These are phyloP conservation scores for Tetrapedia diversipes DNA, from an alignment of 2,888 invertebrate species.

Conservation along the genomic window DNA sequence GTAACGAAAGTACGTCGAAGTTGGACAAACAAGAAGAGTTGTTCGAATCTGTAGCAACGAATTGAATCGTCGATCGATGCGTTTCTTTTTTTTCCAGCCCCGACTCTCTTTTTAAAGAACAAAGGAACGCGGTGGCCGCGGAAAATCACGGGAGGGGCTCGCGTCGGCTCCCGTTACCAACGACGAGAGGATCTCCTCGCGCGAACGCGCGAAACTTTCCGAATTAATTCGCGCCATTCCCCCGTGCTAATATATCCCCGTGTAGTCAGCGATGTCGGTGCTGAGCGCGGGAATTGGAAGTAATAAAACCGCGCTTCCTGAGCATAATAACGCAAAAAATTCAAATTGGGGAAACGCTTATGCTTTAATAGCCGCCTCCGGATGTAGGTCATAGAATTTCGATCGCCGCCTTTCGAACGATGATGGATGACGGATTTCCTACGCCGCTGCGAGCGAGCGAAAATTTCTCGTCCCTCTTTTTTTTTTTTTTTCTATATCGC, in stretches of 20 bases:
- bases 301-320: slow-evolving; percentile 50
- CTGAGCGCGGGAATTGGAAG: slow-evolving; percentile 35
- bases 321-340: slow-evolving; percentile 45
- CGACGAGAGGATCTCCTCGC: slow-evolving; percentile 26
- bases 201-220: slow-evolving; percentile 39
- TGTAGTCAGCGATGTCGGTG: slow-evolving; percentile 42
- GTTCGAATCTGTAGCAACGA: slow-evolving; percentile 2
- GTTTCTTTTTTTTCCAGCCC: not conserved
- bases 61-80: slow-evolving; percentile 25
- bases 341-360: slow-evolving; percentile 46
- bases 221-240: slow-evolving; percentile 50
- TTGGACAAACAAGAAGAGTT: not conserved
- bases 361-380: slow-evolving; percentile 40
- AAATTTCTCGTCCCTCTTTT: not conserved
- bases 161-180: no score
- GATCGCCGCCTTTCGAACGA: slow-evolving; percentile 33
- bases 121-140: no score
- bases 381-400: slow-evolving; percentile 52
- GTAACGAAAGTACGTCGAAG: not conserved
- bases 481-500: not conserved
- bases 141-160: no score
- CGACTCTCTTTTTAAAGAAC: not conserved
- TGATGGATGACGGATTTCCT: slow-evolving; percentile 40
- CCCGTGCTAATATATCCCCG: slow-evolving; percentile 43
- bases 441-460: slow-evolving; percentile 1